A percentile compares a stretch with the other conserved stretches of the same genome.
These are phyloP conservation scores for Lateolabrax maculatus DNA, from an alignment of 2,797 vertebrate genomes.

Conservation along the genomic window DNA sequence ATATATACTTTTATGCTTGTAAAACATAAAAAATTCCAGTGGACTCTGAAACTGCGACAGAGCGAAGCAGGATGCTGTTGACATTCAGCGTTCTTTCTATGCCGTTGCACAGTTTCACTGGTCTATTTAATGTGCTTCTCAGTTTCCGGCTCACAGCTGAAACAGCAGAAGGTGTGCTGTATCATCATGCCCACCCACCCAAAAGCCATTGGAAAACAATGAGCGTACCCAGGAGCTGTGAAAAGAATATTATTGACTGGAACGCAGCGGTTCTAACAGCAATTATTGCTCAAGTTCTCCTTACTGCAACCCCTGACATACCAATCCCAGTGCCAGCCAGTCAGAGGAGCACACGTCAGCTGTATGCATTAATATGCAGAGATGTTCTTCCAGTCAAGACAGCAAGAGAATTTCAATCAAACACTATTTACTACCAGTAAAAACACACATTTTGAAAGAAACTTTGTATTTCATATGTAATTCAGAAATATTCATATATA, in stretches of 20 bases:
- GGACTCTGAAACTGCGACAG: too few relatives aligned
- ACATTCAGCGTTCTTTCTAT: too few relatives aligned
- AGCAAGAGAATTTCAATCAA: background rate
- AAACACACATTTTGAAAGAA: background rate
- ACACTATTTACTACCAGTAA: background rate
- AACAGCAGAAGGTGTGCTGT: constrained; percentile 9
- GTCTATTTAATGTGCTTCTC: background rate
- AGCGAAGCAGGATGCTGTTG: too few relatives aligned
- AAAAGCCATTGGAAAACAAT: constrained; percentile 32
- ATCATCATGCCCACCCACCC: constrained; percentile 11
- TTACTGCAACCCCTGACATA: constrained; percentile 18
- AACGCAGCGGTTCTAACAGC: background rate
- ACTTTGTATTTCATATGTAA: background rate
- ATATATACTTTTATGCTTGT: too few relatives aligned
- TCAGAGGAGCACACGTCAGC: constrained; percentile 16
- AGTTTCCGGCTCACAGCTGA: background rate
- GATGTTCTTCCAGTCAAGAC: background rate
- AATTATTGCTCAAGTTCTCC: constrained; percentile 36
- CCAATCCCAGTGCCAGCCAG: constrained; percentile 14
- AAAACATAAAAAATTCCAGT: too few relatives aligned
- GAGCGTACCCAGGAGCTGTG: constrained; percentile 20
- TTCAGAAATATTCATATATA: background rate
- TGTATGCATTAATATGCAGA: constrained; percentile 7
- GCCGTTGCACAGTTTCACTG: background rate
- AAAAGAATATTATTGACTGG: constrained; percentile 42